Evolutionary conservation across 2,888 invertebrate genomes (phyloP).

Genomic region (Epinotia bilunana): DNA sequence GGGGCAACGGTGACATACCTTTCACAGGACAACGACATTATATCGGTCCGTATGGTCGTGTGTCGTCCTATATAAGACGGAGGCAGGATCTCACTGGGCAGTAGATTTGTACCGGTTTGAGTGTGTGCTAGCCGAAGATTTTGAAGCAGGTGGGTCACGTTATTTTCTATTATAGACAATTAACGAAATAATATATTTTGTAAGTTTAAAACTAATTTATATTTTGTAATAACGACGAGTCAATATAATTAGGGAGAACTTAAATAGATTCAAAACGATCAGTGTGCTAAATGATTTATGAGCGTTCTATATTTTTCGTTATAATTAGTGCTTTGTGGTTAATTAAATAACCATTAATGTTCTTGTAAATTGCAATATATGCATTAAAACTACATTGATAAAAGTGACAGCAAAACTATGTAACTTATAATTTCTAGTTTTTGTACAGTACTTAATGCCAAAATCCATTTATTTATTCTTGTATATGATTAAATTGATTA

Average conservation of each 20-base stretch:
- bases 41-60: slow-evolving; percentile 39
- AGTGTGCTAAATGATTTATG: slow-evolving; percentile 18
- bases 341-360: slow-evolving; percentile 18
- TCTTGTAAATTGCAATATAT: too few species aligned
- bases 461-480: background rate
- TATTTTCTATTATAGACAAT: slow-evolving; percentile 9
- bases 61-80: slow-evolving; percentile 78
- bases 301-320: background rate
- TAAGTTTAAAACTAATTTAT: too few species aligned
- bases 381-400: background rate
- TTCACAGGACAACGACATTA: slow-evolving; percentile 45
- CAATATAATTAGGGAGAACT: slow-evolving; percentile 17
- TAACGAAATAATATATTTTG: background rate
- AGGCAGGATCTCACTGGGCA: slow-evolving; percentile 65
- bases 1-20: slow-evolving; percentile 59
- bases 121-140: slow-evolving; percentile 64
- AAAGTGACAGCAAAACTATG: background rate
- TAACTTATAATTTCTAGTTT: background rate
- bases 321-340: slow-evolving; percentile 14
- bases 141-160: slow-evolving; percentile 62
- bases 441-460: background rate
- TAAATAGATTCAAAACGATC: slow-evolving; percentile 6
- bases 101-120: slow-evolving; percentile 66
- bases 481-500: background rate
- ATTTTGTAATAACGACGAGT: background rate